Base-by-base conservation (phyloP, 1,140 invertebrate species). In the Zaprionus camerounensis region DNA sequence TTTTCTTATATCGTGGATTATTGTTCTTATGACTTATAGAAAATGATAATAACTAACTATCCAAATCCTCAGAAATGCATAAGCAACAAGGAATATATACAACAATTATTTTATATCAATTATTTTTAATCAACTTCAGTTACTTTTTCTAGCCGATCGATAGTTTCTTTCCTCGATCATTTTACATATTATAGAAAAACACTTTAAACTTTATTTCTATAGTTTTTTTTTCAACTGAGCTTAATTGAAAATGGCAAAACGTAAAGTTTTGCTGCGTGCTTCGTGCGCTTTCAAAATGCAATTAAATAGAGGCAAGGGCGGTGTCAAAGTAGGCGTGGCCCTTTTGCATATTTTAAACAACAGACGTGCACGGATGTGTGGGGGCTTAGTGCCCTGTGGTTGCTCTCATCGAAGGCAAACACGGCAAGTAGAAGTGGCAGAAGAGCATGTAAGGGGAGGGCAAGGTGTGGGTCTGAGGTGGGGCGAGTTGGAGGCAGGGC, bases 201-300 rank as follows among this genome's bases (percentile, higher is more conserved):
- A 53, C 24, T 34, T 71, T 26, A 57, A 57, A 13, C 4, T 24
- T 56, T 12, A n/a, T 55, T 13, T 24, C 12, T 5, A 13, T 5
- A 28, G 6, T 1, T n/a, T n/a, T 56, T 56, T 7, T 57, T 13
- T 4, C 26, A 13, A n/a, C 7, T n/a, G 13, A 55, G 15, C 51
- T 62, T 69, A 80, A 80, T 76, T 74, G 61, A 69, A 78, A 69
- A 64, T 46, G 56, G 38, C 59, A 44, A 31, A 31, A 64, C 22
- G 20, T 69, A n/a, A 76, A 65, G 34, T 80, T 74, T 73, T 61
- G 28, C 17, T 65, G 56, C 57, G 22, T 66, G 49, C 49, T 34
- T 69, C 61, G 31, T 62, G 59, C n/a, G 61, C 73, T 65, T 65
- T 58, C 44, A 65, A 76, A 76, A 76, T 76, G 73, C 73, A 76